Conservation (phyloP, 1,140 invertebrate genomes). For the Aphelinus atriplicis region DNA sequence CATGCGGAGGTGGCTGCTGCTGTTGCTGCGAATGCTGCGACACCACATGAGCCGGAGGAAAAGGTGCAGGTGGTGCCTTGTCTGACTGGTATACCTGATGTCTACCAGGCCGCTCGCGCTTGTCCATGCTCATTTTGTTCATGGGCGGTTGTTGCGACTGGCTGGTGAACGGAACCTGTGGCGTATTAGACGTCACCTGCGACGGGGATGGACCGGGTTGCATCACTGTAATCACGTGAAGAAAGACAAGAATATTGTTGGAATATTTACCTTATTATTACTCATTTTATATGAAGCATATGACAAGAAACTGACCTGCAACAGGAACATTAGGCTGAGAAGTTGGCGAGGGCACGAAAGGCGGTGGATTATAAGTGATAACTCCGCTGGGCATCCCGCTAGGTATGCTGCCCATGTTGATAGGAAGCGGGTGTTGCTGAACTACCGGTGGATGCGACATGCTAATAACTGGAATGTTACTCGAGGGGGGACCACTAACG, state of each 20-base stretch:
- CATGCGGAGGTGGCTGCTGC: constrained; percentile 48
- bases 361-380: constrained; percentile 61
- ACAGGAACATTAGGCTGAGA: constrained; percentile 40
- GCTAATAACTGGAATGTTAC: constrained; percentile 60
- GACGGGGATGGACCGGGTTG: too few relatives aligned
- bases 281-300: not conserved
- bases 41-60: constrained; percentile 56
- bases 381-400: constrained; percentile 62
- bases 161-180: constrained; percentile 47
- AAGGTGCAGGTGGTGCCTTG: constrained; percentile 62
- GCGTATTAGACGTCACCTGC: too few relatives aligned
- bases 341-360: constrained; percentile 56
- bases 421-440: constrained; percentile 57
- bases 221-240: too few relatives aligned
- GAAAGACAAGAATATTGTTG: too few relatives aligned
- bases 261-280: too few relatives aligned
- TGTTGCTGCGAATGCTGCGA: constrained; percentile 56
- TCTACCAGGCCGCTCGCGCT: constrained; percentile 60
- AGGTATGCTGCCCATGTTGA: constrained; percentile 60
- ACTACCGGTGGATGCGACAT: constrained; percentile 55
- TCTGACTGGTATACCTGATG: constrained; percentile 59
- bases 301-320: constrained; percentile 17
- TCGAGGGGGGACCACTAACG: constrained; percentile 56
- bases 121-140: constrained; percentile 60
- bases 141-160: constrained; percentile 51